Evolutionary conservation across 1,140 invertebrate genomes (phyloP).

Genomic region (Pseudomyrmex dendroicus): DNA sequence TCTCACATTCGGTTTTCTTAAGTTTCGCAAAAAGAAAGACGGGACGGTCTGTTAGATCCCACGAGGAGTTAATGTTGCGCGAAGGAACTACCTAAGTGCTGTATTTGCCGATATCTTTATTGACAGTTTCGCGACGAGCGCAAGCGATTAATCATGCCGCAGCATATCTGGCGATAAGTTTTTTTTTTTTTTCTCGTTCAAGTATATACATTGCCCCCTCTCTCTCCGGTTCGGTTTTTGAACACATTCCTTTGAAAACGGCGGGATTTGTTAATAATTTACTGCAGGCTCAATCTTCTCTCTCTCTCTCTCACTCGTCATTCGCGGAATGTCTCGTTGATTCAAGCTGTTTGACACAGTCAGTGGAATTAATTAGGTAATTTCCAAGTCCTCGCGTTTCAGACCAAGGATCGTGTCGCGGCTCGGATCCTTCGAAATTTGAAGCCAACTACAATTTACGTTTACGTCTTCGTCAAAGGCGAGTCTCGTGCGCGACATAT

Average conservation of each 20-base stretch:
- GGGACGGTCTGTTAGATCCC: no score
- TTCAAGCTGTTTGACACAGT: slow-evolving; percentile 31
- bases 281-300: background rate
- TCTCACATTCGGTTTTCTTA: no score
- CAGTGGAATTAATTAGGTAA: slow-evolving; percentile 54
- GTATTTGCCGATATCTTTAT: slow-evolving; percentile 59
- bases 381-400: slow-evolving; percentile 29
- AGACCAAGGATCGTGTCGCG: slow-evolving; percentile 32
- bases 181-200: slow-evolving; percentile 65
- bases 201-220: slow-evolving; percentile 20
- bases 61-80: slow-evolving; percentile 14
- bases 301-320: background rate
- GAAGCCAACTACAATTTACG: slow-evolving; percentile 36
- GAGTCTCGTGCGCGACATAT: slow-evolving; percentile 6
- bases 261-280: slow-evolving; percentile 36
- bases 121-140: slow-evolving; percentile 55
- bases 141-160: slow-evolving; percentile 66
- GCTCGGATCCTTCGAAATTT: slow-evolving; percentile 48
- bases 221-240: slow-evolving; percentile 1
- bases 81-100: background rate
- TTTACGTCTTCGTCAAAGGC: slow-evolving; percentile 41
- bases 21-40: no score
- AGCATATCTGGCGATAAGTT: slow-evolving; percentile 64
- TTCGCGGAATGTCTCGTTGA: slow-evolving; percentile 15
- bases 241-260: slow-evolving; percentile 9